A percentile compares a stretch with the other conserved stretches of the same genome.
phyloP scores from a whole-genome alignment of 2,113 vertebrate genomes.

The Hippocampus zosterae region DNA sequence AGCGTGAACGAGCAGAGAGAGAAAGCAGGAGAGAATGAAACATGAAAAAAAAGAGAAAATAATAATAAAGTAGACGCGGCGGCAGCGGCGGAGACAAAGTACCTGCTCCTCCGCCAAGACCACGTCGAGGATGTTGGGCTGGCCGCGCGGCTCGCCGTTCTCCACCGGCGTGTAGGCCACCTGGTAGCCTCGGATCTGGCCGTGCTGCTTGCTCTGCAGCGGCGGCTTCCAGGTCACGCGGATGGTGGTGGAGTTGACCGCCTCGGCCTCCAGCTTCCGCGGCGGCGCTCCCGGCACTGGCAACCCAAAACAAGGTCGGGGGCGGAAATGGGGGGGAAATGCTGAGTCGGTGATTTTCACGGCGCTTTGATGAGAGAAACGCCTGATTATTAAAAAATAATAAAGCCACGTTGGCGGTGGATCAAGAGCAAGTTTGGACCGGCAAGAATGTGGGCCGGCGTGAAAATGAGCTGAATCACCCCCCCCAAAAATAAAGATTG shows the following conservation, averaged over 20 bases:
- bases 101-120: constrained; percentile 96
- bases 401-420: constrained; percentile 8
- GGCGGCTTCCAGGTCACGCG: constrained; percentile 93
- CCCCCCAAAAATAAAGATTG: constrained; percentile 59
- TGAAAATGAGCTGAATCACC: constrained; percentile 58
- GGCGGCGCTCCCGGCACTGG: constrained; percentile 96
- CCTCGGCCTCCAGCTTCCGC: constrained; percentile 89
- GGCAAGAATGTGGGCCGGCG: constrained; percentile 27
- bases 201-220: constrained; percentile 89
- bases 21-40: constrained; percentile 28
- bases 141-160: constrained; percentile 86
- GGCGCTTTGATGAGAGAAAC: constrained; percentile 37
- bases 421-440: constrained; percentile 30
- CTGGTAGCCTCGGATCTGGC: constrained; percentile 96
- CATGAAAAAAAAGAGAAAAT: constrained; percentile 28
- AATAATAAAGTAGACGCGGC: too few species aligned
- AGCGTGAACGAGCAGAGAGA: constrained; percentile 44
- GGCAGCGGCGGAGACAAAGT: constrained; percentile 41
- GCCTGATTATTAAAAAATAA: constrained; percentile 12
- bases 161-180: constrained; percentile 92
- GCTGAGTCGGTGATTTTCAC: constrained; percentile 34
- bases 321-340: background rate
- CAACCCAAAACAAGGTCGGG: background rate
- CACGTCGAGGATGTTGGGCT: constrained; percentile 90
- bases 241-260: constrained; percentile 91